Base-by-base conservation (phyloP, 2,888 invertebrate genomes). In the Drosophila pegasa region DNA sequence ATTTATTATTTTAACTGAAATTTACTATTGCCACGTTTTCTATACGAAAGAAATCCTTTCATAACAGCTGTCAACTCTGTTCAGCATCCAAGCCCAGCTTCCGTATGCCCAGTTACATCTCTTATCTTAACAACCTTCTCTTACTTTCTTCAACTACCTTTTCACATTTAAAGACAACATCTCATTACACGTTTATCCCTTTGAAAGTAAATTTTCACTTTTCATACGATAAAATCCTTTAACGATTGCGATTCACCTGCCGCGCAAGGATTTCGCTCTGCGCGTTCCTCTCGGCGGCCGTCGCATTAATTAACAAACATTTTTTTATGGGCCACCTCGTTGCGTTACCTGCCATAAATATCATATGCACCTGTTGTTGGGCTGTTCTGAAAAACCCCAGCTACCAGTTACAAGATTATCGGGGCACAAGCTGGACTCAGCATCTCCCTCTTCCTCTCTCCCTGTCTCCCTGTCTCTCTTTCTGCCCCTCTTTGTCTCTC, bases 311-410 rank as follows among this genome's bases (percentile, higher is more conserved):
- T 74, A 74, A 65, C 40, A 58, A 35, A 22, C 60, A 55, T 43
- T 41, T 64, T 57, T 70, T 57, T 70, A 60, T 65, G 52, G 74
- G 52, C 61, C 65, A 59, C 20, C 47, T 50, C 47, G 22, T 50
- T 52, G 59, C 71, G 40, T 52, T 65, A 62, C 59, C 60, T 61
- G 75, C 68, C 68, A 73, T 67, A 80, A 70, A 71, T 67, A 65
- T 74, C 72, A 62, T n/a, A 55, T 81, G 63, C 81, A 82, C 81
- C 85, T 82, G 81, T 82, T 85, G 82, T 82, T 85, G 80, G 77
- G 29, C 48, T 61, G 68, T 52, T 43, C 63, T 59, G 77, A 71
- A 74, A 68, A 71, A 51, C 37, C 43, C 59, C 63, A 57, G 75
- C 63, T 75, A 71, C 77, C 77, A 74, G 74, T 74, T 74, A 74